A percentile compares a stretch with the other conserved stretches of the same genome.
phyloP scores from a whole-genome alignment of 2,888 invertebrate species.

The Anarsia innoxiella region DNA sequence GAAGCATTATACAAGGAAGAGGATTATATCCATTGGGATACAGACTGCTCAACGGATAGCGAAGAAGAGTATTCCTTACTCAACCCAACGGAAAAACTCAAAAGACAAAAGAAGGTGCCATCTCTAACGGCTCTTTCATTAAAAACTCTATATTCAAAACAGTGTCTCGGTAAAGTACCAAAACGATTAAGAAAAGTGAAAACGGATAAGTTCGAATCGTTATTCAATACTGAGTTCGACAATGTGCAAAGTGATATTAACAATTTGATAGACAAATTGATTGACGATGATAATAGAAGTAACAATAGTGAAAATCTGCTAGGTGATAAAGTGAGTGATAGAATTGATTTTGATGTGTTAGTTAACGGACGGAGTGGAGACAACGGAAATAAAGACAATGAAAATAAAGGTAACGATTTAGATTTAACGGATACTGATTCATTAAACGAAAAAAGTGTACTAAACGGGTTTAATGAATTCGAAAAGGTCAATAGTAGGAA shows the following conservation, averaged over 20 bases:
- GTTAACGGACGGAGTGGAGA: no score
- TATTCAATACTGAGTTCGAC: conserved; percentile 19
- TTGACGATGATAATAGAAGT: conserved; percentile 20
- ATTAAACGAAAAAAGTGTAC: no score
- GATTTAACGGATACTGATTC: no score
- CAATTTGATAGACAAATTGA: conserved; percentile 36
- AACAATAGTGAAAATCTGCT: conserved; percentile 15
- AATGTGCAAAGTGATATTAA: conserved; percentile 23
- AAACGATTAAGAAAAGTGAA: conserved; percentile 33
- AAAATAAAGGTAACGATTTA: no score
- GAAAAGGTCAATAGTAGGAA: no score
- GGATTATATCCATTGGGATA: conserved; percentile 48
- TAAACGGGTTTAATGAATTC: no score
- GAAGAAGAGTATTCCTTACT: conserved; percentile 13
- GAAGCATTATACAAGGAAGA: conserved; percentile 31
- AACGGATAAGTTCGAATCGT: conserved; percentile 24
- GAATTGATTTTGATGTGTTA: no score
- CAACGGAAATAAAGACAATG: no score
- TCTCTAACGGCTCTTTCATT: conserved; percentile 34
- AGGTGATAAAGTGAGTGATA: no score
- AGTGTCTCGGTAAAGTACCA: conserved; percentile 40
- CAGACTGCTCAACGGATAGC: conserved; percentile 27
- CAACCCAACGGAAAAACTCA: conserved; percentile 14
- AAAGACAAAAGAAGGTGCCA: conserved; percentile 24
- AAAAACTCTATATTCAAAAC: conserved; percentile 45